phyloP scores from a whole-genome alignment of 2,113 vertebrate species.

The Pseudorhombus dupliciocellatus region DNA sequence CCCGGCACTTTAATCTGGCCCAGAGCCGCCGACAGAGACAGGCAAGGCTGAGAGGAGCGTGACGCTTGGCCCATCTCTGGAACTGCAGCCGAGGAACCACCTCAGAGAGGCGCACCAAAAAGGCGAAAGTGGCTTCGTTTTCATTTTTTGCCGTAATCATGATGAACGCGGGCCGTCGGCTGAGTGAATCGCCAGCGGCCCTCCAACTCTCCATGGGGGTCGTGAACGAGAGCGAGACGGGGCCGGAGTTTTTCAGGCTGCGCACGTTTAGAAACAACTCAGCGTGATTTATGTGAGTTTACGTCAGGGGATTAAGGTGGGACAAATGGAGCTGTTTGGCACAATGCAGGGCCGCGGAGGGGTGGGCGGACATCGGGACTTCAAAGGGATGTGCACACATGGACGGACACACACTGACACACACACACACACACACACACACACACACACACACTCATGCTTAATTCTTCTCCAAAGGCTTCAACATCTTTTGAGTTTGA shows the following conservation, averaged over 20 bases:
- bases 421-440: slow-evolving; percentile 14
- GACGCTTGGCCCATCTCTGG: slow-evolving; percentile 34
- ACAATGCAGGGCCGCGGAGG: slow-evolving; percentile 63
- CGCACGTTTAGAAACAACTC: slow-evolving; percentile 60
- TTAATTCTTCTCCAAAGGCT: not conserved
- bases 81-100: slow-evolving; percentile 1
- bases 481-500: too few species aligned
- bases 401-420: slow-evolving; percentile 3
- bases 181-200: slow-evolving; percentile 33
- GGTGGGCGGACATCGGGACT: slow-evolving; percentile 59
- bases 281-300: slow-evolving; percentile 72
- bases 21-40: slow-evolving; percentile 57
- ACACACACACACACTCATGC: slow-evolving; percentile 1
- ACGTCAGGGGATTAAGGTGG: slow-evolving; percentile 73
- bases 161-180: slow-evolving; percentile 28
- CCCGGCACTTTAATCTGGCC: slow-evolving; percentile 78
- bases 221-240: slow-evolving; percentile 32
- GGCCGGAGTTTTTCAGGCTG: slow-evolving; percentile 38
- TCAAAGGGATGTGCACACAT: slow-evolving; percentile 56
- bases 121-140: slow-evolving; percentile 3
- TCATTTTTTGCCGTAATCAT: slow-evolving; percentile 12
- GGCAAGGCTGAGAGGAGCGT: slow-evolving; percentile 38
- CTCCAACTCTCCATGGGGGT: slow-evolving; percentile 26
- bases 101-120: not conserved
- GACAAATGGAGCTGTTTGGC: slow-evolving; percentile 73